A percentile compares a stretch with the other conserved stretches of the same genome.
Evolutionary conservation across 2,888 invertebrate species (phyloP).

Genomic region (Macaria liturata): DNA sequence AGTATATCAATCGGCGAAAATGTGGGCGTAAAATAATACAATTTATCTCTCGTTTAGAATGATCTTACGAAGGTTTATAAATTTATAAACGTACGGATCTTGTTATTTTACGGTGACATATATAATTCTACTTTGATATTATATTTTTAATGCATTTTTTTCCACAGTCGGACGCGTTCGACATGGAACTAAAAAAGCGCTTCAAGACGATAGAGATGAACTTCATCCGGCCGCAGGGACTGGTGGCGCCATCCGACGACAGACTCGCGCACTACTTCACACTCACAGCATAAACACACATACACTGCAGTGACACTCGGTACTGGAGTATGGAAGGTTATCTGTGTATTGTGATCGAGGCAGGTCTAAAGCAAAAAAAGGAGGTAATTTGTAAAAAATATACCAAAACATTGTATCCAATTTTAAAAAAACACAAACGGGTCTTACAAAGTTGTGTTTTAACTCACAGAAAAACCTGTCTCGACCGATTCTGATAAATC

Average conservation of each 20-base stretch:
- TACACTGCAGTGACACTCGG: slow-evolving; percentile 2
- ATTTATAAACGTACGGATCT: no score
- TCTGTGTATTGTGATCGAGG: background rate
- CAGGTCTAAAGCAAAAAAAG: background rate
- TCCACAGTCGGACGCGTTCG: slow-evolving; percentile 83
- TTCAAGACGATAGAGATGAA: slow-evolving; percentile 89
- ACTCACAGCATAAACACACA: slow-evolving; percentile 58
- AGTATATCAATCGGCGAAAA: no score
- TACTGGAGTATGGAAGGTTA: slow-evolving; percentile 1
- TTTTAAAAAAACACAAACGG: background rate
- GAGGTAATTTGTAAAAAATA: background rate
- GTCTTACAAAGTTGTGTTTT: slow-evolving; percentile 24
- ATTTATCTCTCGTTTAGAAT: no score
- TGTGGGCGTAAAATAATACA: no score
- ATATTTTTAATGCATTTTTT: slow-evolving; percentile 3
- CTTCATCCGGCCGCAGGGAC: slow-evolving; percentile 87
- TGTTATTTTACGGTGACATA: no score
- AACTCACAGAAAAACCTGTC: no score
- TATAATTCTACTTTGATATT: no score
- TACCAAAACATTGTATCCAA: background rate
- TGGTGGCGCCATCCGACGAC: slow-evolving; percentile 82
- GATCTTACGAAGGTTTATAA: no score
- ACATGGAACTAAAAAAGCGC: slow-evolving; percentile 89
- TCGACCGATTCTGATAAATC: no score
- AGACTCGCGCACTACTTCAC: slow-evolving; percentile 87